Conservation (phyloP, 1,140 invertebrate genomes). For the Chrysopa pallens region DNA sequence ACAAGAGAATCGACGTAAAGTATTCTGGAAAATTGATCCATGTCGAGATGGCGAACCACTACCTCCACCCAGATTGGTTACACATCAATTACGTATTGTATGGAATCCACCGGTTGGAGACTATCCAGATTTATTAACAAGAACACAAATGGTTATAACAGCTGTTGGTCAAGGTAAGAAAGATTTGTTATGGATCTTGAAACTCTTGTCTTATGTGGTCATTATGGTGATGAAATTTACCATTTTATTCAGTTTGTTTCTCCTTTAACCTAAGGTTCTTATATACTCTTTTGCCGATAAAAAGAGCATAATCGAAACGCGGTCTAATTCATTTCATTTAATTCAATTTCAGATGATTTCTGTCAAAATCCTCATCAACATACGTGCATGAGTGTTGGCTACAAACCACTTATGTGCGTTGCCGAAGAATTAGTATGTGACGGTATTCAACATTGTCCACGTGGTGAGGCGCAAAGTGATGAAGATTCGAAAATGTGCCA, state of each 20-base stretch:
- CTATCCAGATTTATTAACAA: background rate
- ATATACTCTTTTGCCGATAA: too few relatives aligned
- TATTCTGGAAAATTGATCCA: conserved; percentile 15
- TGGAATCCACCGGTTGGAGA: conserved; percentile 11
- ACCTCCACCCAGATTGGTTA: conserved; percentile 11
- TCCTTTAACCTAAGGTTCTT: background rate
- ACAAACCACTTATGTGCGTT: conserved; percentile 31
- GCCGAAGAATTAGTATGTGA: conserved; percentile 38
- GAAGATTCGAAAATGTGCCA: conserved; percentile 23
- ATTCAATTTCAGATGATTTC: conserved; percentile 8
- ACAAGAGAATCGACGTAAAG: conserved; percentile 9
- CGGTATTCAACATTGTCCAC: conserved; percentile 36
- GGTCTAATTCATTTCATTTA: background rate
- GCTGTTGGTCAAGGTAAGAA: background rate
- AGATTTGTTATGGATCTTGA: background rate
- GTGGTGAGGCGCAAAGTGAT: conserved; percentile 28
- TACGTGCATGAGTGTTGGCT: conserved; percentile 16
- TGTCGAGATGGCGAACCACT: conserved; percentile 10
- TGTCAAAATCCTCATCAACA: conserved; percentile 14
- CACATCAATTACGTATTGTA: conserved; percentile 10
- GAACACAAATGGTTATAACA: background rate
- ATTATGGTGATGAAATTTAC: background rate
- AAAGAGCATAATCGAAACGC: too few relatives aligned
- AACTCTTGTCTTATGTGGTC: background rate
- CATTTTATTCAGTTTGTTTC: background rate